Percentiles rank a stretch among this genome's conserved stretches.
These are phyloP conservation scores for Chionomys nivalis DNA, from an alignment of 2,113 vertebrate genomes.

Conservation along the genomic window DNA sequence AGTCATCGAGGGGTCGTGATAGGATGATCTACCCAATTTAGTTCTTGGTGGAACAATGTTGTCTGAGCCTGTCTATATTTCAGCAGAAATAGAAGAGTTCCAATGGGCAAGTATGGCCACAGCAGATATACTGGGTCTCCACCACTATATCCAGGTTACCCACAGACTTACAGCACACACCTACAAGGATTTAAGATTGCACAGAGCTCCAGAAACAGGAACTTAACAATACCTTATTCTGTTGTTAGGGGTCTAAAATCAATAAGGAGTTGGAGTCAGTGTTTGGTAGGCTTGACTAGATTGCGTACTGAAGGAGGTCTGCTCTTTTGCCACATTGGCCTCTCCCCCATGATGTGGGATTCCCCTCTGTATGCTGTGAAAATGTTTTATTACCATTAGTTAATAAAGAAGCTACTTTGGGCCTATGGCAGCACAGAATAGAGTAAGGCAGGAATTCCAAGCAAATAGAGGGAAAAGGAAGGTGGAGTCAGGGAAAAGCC, in stretches of 20 bases:
- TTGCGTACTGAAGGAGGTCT: neutral
- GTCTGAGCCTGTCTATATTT: neutral
- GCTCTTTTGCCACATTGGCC: neutral
- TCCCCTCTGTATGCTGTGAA: too few relatives aligned
- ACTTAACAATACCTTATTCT: neutral
- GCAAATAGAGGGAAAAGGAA: too few relatives aligned
- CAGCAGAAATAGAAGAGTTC: neutral
- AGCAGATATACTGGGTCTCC: neutral
- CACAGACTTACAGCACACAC: neutral
- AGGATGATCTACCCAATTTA: neutral
- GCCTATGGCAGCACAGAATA: too few relatives aligned
- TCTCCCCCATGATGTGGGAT: neutral
- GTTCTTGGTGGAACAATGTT: neutral
- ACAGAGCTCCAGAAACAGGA: neutral
- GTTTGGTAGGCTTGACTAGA: neutral
- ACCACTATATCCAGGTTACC: neutral
- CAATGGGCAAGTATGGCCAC: neutral
- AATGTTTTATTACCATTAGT: too few relatives aligned
- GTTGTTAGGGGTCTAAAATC: neutral
- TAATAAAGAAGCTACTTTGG: too few relatives aligned
- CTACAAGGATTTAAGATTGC: neutral
- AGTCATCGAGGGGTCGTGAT: neutral
- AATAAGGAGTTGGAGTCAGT: neutral
- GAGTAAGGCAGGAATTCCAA: too few relatives aligned
- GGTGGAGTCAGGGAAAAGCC: too few relatives aligned